Base-by-base conservation (phyloP, 2,113 vertebrate species). In the Shinisaurus crocodilurus region DNA sequence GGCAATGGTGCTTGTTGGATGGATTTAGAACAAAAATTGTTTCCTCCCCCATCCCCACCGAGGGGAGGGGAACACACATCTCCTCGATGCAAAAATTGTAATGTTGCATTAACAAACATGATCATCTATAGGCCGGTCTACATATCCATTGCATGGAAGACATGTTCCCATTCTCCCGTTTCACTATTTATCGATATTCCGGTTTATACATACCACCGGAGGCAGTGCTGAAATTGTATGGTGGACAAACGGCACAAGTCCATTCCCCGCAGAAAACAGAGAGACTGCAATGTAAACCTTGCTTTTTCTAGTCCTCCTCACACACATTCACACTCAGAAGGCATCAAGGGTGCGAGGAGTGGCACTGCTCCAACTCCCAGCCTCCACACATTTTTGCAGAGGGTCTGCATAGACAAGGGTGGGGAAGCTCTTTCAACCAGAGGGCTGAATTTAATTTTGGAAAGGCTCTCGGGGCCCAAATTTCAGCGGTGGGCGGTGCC, bases 21-120 rank as follows among this genome's bases (percentile, higher is more conserved):
- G 10, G 32, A 79, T 34, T 34, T 86, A 76, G 65, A 75, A 60
- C 12, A 29, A 43, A 67, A 84, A 65, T 82, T 25, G 65, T 92
- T 1, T 0, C 29, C 34, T 13, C 7, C n/a, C 32, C 25, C 16
- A 1, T 13, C 50, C 9, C 48, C 7, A 12, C 12, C 12, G 13
- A 10, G 9, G 9, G 20, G 60, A 12, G 50, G 29, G 27, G 20
- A 32, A 34, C 1, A n/a, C 48, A 0, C 79, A 48, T 87, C 80
- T 23, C 15, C 25, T 83, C 81, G 50, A 43, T 45, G 93, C n/a
- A 80, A 0, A 74, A 23, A 37, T n/a, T 3, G 15, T 34, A 16
- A 2, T 87, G 45, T 74, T 48, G 45, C 84, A 23, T 1, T 76
- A 40, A 79, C 0, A 90, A 88, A 93, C 90, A 20, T 34, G 0